These are phyloP conservation scores for Myotis myotis DNA, from an alignment of 2,797 vertebrate species.

Conservation along the genomic window DNA sequence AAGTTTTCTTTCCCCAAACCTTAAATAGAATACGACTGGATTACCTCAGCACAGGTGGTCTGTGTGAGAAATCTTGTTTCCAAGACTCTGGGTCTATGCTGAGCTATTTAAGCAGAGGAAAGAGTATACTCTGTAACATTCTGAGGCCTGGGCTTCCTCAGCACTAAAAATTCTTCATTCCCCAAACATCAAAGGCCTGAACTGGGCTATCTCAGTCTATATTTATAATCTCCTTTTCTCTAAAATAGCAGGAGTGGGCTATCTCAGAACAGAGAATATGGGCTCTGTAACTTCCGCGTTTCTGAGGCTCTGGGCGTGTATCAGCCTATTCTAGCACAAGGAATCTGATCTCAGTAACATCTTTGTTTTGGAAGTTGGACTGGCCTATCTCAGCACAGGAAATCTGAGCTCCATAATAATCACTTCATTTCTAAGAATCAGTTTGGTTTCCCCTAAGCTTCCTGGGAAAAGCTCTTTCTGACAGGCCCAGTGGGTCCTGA, in stretches of 20 bases:
- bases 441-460: background rate
- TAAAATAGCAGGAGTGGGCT: background rate
- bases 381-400: background rate
- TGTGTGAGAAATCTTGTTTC: background rate
- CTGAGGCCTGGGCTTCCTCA: background rate
- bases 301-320: background rate
- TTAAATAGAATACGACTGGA: background rate
- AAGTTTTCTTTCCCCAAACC: slow-evolving; percentile 17
- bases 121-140: background rate
- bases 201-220: background rate
- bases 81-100: background rate
- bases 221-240: background rate
- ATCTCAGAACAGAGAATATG: background rate
- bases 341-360: slow-evolving; percentile 10
- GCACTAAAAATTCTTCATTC: background rate
- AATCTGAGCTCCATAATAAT: background rate
- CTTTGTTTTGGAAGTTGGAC: background rate
- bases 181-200: background rate
- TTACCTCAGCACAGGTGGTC: background rate
- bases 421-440: background rate
- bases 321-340: background rate
- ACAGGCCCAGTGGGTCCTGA: background rate
- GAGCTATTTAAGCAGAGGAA: background rate
- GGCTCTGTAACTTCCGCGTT: background rate
- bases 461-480: slow-evolving; percentile 16